These are phyloP conservation scores for Zele albiditarsus DNA, from an alignment of 2,888 invertebrate genomes.

Conservation along the genomic window DNA sequence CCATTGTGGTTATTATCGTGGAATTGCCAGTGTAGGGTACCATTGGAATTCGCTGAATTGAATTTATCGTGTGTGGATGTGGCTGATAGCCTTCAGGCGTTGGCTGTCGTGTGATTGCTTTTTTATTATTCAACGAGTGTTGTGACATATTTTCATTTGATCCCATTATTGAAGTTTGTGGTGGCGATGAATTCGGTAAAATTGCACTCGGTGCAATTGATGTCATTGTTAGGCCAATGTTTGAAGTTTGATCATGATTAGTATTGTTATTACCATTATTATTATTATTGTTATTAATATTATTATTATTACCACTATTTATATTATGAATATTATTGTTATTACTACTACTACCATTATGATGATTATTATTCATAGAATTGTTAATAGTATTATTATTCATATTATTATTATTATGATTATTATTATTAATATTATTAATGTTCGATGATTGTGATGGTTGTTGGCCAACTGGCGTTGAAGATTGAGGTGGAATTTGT, in stretches of 20 bases:
- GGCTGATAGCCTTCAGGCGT: constrained; percentile 66
- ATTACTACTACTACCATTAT: no score
- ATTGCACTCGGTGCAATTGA: constrained; percentile 59
- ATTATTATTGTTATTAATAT: neutral
- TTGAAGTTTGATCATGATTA: constrained; percentile 22
- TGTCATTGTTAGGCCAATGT: constrained; percentile 44
- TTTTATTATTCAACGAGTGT: constrained; percentile 11
- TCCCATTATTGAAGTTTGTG: constrained; percentile 50
- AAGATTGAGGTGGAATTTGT: constrained; percentile 54
- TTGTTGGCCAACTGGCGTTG: constrained; percentile 55
- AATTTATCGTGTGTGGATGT: constrained; percentile 66
- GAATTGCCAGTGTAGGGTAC: constrained; percentile 62
- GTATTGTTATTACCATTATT: constrained; percentile 11
- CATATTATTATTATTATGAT: neutral
- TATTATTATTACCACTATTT: neutral
- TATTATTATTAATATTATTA: constrained; percentile 30
- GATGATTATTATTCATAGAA: neutral
- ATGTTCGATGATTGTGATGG: constrained; percentile 59
- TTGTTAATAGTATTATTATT: neutral
- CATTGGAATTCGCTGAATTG: constrained; percentile 58
- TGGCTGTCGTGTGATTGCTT: constrained; percentile 41
- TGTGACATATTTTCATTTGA: constrained; percentile 41
- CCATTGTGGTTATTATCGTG: constrained; percentile 78
- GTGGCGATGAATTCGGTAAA: constrained; percentile 60
- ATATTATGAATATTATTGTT: neutral